A percentile compares a stretch with the other conserved stretches of the same genome.
Conservation (phyloP, 2,113 vertebrate species). For the Gnathonemus echidnorhynchus region DNA sequence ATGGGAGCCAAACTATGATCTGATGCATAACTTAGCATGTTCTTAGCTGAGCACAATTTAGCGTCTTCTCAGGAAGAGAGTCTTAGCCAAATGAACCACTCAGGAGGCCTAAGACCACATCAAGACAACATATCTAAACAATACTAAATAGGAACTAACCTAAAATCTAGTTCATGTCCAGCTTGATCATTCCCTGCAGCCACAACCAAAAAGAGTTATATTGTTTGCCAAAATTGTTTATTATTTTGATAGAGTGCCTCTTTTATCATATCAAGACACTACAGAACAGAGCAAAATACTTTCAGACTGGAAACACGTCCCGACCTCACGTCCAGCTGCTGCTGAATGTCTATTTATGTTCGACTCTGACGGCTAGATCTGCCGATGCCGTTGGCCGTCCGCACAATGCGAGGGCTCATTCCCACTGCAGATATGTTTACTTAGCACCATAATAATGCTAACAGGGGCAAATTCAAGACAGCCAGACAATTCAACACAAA, state of each 20-base stretch:
- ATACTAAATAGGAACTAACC: not conserved
- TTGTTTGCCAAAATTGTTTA: not conserved
- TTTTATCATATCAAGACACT: constrained; percentile 5
- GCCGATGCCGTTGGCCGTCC: not conserved
- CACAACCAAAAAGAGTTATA: not conserved
- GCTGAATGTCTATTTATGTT: not conserved
- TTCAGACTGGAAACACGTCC: not conserved
- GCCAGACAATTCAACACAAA: not conserved
- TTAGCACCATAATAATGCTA: constrained; percentile 1
- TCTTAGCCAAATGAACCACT: constrained; percentile 1
- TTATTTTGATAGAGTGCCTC: not conserved
- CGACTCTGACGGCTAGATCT: not conserved
- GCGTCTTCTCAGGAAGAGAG: not conserved
- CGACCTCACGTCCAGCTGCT: not conserved
- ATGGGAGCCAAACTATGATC: not conserved
- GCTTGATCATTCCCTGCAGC: not conserved
- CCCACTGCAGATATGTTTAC: constrained; percentile 5
- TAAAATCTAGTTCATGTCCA: not conserved
- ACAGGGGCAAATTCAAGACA: constrained; percentile 7
- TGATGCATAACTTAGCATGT: not conserved
- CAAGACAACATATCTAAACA: not conserved
- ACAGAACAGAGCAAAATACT: not conserved
- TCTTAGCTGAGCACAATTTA: not conserved
- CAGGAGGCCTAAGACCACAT: not conserved
- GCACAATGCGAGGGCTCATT: not conserved